Conservation (phyloP, 1,140 invertebrate genomes). For the Drosophila sp. region DNA sequence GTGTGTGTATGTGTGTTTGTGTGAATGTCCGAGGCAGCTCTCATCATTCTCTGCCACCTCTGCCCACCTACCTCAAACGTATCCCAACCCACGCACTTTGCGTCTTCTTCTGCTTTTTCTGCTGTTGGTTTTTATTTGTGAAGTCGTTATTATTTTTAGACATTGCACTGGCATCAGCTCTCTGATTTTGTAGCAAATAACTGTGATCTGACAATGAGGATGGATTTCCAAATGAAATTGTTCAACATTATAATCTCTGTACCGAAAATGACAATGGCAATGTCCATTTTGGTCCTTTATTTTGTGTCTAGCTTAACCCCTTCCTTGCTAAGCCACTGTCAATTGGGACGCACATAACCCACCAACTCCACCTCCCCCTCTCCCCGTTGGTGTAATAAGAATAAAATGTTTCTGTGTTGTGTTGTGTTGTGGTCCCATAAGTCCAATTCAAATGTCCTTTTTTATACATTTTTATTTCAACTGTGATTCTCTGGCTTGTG, state of each 20-base stretch:
- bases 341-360: constrained; percentile 29
- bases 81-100: constrained; percentile 62
- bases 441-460: constrained; percentile 82
- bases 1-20: constrained; percentile 12
- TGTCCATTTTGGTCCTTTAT: constrained; percentile 36
- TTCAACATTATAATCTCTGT: constrained; percentile 15
- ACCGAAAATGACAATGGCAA: constrained; percentile 67
- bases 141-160: constrained; percentile 78
- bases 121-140: constrained; percentile 68
- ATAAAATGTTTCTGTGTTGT: constrained; percentile 71
- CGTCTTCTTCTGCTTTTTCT: constrained; percentile 42
- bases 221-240: constrained; percentile 5
- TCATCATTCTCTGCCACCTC: constrained; percentile 17
- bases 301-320: constrained; percentile 6
- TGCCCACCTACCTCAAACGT: constrained; percentile 7
- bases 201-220: background rate
- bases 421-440: constrained; percentile 75
- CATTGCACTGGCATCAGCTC: constrained; percentile 9
- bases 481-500: constrained; percentile 69
- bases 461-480: constrained; percentile 82
- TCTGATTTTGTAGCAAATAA: too few relatives aligned
- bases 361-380: background rate
- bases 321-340: constrained; percentile 49
- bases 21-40: constrained; percentile 52
- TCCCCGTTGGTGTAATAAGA: constrained; percentile 59